Percentiles rank a stretch among this genome's conserved stretches.
Evolutionary conservation across 2,113 vertebrate species (phyloP).

Genomic region (Epinephelus moara): DNA sequence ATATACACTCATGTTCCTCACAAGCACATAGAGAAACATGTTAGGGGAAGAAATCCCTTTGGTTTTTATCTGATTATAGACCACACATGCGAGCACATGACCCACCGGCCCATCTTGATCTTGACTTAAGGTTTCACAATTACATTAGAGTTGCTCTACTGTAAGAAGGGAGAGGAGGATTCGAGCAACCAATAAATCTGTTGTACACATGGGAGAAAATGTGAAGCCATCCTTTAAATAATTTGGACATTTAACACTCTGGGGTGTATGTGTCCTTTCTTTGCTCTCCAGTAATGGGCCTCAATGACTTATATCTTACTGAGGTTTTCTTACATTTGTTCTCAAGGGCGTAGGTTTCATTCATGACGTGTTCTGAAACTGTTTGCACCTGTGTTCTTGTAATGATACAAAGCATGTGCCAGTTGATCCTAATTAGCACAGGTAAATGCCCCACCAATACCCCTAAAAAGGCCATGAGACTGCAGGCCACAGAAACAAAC

Average conservation of each 20-base stretch:
- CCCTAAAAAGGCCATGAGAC: too few relatives aligned
- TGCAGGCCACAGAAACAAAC: too few relatives aligned
- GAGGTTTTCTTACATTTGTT: too few relatives aligned
- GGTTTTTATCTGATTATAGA: conserved; percentile 30
- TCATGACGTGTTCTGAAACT: too few relatives aligned
- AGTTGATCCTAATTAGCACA: too few relatives aligned
- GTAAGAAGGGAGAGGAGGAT: not conserved
- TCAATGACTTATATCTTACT: too few relatives aligned
- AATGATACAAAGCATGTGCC: too few relatives aligned
- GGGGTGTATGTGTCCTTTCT: not conserved
- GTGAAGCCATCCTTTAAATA: not conserved
- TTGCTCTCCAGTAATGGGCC: too few relatives aligned
- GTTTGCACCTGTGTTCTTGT: too few relatives aligned
- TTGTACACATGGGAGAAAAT: too few relatives aligned
- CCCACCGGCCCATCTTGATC: not conserved
- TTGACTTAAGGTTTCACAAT: not conserved
- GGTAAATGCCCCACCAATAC: too few relatives aligned
- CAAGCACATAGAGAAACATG: conserved; percentile 23
- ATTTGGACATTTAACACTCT: not conserved
- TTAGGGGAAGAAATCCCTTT: conserved; percentile 3
- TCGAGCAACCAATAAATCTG: not conserved
- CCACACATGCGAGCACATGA: conserved; percentile 34
- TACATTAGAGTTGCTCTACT: not conserved
- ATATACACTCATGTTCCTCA: conserved; percentile 30
- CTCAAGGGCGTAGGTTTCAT: too few relatives aligned